phyloP scores from a whole-genome alignment of 1,140 invertebrate species.

The Aporrectodea caliginosa region DNA sequence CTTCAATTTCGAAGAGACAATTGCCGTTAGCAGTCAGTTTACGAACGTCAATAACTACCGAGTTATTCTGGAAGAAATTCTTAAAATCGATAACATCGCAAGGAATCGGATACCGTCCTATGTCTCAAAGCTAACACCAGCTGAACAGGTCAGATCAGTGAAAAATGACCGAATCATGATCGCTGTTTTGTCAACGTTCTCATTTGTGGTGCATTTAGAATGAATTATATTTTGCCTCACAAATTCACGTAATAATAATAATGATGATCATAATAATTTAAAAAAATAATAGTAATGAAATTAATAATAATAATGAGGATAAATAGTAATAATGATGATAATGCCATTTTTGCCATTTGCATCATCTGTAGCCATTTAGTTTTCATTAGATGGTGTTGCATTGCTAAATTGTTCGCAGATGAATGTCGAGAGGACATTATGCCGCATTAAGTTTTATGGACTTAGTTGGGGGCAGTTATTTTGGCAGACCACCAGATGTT shows the following conservation, averaged over 20 bases:
- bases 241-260: not conserved
- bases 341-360: too few relatives aligned
- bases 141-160: constrained; percentile 43
- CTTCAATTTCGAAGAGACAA: constrained; percentile 47
- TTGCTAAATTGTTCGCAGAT: too few relatives aligned
- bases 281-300: too few relatives aligned
- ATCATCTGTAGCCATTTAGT: too few relatives aligned
- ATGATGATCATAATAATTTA: too few relatives aligned
- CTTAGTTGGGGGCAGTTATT: too few relatives aligned
- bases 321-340: not conserved
- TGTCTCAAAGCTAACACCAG: constrained; percentile 41
- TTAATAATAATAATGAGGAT: too few relatives aligned
- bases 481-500: too few relatives aligned
- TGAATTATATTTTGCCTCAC: not conserved
- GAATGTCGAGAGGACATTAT: too few relatives aligned
- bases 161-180: not conserved
- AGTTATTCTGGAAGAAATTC: constrained; percentile 51
- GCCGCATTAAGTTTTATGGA: too few relatives aligned
- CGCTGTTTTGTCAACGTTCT: not conserved
- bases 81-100: constrained; percentile 43
- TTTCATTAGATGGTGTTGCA: too few relatives aligned
- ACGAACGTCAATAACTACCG: constrained; percentile 54
- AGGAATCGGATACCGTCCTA: constrained; percentile 40
- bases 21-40: constrained; percentile 48
- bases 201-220: too few relatives aligned